phyloP scores from a whole-genome alignment of 92 coral and sea anemone species.

The Umimayanthus kanabou region DNA sequence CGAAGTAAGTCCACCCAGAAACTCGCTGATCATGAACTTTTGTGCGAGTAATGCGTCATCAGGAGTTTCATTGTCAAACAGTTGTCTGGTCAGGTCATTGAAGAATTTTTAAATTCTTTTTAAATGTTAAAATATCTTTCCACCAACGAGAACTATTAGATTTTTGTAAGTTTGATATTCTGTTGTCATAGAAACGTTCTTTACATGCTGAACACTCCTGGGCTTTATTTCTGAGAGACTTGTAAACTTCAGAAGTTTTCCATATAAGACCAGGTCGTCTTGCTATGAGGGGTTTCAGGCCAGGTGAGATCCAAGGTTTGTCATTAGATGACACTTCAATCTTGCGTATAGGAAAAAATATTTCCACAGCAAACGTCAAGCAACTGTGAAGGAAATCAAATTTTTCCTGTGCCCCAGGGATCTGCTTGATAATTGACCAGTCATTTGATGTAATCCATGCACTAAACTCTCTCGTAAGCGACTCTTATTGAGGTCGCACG shows the following conservation, averaged over 20 bases:
- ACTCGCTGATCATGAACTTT: conserved; percentile 28
- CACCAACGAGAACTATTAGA: conserved; percentile 48
- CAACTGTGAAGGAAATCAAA: conserved; percentile 23
- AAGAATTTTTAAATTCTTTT: conserved; percentile 37
- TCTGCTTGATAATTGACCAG: not conserved
- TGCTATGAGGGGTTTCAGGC: conserved; percentile 32
- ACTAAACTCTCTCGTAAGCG: conserved; percentile 38
- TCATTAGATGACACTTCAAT: conserved; percentile 35
- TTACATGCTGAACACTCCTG: conserved; percentile 33
- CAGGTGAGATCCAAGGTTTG: conserved; percentile 43
- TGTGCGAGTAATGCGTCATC: conserved; percentile 34
- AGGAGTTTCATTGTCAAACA: conserved; percentile 18
- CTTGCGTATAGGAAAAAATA: conserved; percentile 15
- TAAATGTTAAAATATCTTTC: conserved; percentile 51
- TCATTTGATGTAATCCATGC: conserved; percentile 27
- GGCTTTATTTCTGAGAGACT: conserved; percentile 38
- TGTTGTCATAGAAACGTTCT: conserved; percentile 27
- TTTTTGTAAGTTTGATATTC: conserved; percentile 37
- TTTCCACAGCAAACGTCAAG: conserved; percentile 20
- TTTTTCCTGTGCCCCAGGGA: conserved; percentile 26
- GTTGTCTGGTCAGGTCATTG: conserved; percentile 29
- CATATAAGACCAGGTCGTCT: conserved; percentile 24
- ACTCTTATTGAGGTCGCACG: conserved; percentile 22
- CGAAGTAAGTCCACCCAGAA: conserved; percentile 38
- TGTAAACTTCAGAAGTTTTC: conserved; percentile 44